Evolutionary conservation across 2,888 invertebrate genomes (phyloP).

Genomic region (Choreutis nemorana): DNA sequence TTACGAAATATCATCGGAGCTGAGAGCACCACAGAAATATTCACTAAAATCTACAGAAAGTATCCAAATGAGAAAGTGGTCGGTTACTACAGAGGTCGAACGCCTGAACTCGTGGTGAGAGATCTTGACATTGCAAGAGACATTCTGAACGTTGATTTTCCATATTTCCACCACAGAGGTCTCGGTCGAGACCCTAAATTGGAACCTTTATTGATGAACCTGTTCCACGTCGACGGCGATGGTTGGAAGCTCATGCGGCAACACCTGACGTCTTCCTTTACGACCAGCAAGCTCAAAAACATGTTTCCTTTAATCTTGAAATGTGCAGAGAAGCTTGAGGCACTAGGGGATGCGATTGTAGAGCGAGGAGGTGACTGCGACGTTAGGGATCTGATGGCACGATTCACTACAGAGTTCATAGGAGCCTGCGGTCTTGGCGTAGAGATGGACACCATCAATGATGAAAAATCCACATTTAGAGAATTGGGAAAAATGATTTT

Average conservation of each 20-base stretch:
- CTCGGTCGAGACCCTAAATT: conserved; percentile 29
- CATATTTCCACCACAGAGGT: conserved; percentile 9
- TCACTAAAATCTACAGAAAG: conserved; percentile 3
- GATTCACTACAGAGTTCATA: conserved; percentile 10
- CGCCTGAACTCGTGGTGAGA: conserved; percentile 7
- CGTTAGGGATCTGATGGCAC: conserved; percentile 8
- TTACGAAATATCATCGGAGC: conserved; percentile 21
- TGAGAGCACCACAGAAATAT: conserved; percentile 12
- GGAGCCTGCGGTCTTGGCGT: conserved; percentile 9
- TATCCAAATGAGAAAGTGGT: conserved; percentile 5
- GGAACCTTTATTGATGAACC: conserved; percentile 14
- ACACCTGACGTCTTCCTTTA: conserved; percentile 6
- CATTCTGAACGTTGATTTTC: conserved; percentile 25
- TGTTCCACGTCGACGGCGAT: conserved; percentile 7
- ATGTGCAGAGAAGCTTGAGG: conserved; percentile 7
- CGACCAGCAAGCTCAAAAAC: conserved; percentile 5
- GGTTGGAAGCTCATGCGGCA: conserved; percentile 7
- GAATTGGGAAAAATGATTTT: neutral
- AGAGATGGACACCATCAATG: conserved; percentile 7
- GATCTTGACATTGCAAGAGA: conserved; percentile 6
- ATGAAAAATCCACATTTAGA: conserved; percentile 7
- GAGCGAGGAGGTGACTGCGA: conserved; percentile 2
- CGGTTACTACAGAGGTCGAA: conserved; percentile 5
- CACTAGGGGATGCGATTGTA: neutral
- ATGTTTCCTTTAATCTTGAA: conserved; percentile 8